A percentile compares a stretch with the other conserved stretches of the same genome.
phyloP scores from a whole-genome alignment of 2,888 invertebrate species.

The Tetranychus piercei region DNA sequence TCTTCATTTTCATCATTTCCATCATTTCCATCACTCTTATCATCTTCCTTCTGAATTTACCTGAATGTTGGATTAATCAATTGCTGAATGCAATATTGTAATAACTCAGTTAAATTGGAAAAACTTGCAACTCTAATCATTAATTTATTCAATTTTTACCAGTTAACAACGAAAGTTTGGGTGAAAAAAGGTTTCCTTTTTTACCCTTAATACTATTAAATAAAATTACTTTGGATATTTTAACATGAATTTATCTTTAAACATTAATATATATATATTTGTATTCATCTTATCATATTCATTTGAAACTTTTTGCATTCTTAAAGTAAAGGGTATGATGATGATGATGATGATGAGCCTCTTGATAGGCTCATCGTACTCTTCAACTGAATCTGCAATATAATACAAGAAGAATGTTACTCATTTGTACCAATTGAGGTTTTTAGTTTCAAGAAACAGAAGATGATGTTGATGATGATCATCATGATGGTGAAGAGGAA shows the following conservation, averaged over 20 bases:
- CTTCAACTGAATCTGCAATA: neutral
- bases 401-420: neutral
- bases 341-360: neutral
- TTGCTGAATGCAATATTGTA: too few species aligned
- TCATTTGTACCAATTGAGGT: slow-evolving; percentile 2
- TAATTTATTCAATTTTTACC: too few species aligned
- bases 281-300: neutral
- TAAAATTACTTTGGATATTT: too few species aligned
- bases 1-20: too few species aligned
- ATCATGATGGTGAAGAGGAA: neutral
- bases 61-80: too few species aligned
- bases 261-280: neutral
- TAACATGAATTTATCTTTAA: neutral
- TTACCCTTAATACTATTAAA: too few species aligned
- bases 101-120: too few species aligned
- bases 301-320: slow-evolving; percentile 7
- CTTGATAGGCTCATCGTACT: neutral
- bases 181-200: too few species aligned
- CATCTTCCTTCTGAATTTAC: too few species aligned
- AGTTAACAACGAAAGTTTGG: too few species aligned
- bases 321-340: neutral
- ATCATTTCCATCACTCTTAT: too few species aligned
- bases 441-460: neutral
- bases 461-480: neutral
- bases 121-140: too few species aligned